phyloP scores from a whole-genome alignment of 2,113 vertebrate species.

The Cygnus buccinator region DNA sequence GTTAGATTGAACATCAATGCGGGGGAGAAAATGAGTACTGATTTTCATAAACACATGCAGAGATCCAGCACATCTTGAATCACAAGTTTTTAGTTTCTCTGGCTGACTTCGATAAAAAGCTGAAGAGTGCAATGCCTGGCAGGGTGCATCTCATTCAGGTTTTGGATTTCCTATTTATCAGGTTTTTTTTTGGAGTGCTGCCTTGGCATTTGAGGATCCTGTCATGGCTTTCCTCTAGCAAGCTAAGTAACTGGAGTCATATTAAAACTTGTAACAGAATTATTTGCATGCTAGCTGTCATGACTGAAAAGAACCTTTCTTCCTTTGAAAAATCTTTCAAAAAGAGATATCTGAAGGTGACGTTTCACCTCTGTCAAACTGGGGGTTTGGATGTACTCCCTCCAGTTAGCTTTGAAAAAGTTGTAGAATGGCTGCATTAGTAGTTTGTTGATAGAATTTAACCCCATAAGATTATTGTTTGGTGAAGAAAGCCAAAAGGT shows the following conservation, averaged over 20 bases:
- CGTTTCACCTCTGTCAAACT: neutral
- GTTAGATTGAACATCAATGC: accelerated
- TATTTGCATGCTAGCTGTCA: neutral
- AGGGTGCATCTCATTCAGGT: neutral
- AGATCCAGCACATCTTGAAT: neutral
- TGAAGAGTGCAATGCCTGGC: neutral
- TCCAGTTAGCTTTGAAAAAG: neutral
- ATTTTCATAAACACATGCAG: neutral
- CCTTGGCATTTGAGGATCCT: neutral
- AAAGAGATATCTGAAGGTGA: neutral
- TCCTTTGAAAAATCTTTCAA: neutral
- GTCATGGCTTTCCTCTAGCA: neutral
- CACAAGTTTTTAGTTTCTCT: neutral
- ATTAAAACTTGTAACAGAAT: neutral
- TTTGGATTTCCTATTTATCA: neutral
- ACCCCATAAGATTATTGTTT: neutral
- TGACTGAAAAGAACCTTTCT: neutral
- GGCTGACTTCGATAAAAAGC: neutral
- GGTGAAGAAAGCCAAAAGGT: neutral
- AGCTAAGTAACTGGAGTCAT: neutral
- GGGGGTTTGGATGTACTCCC: neutral
- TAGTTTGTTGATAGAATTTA: neutral
- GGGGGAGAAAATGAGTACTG: neutral
- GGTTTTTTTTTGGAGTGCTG: neutral
- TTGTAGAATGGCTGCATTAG: neutral